A percentile compares a stretch with the other conserved stretches of the same genome.
phyloP scores from a whole-genome alignment of 2,797 vertebrate species.

The Pipistrellus pipistrellus region DNA sequence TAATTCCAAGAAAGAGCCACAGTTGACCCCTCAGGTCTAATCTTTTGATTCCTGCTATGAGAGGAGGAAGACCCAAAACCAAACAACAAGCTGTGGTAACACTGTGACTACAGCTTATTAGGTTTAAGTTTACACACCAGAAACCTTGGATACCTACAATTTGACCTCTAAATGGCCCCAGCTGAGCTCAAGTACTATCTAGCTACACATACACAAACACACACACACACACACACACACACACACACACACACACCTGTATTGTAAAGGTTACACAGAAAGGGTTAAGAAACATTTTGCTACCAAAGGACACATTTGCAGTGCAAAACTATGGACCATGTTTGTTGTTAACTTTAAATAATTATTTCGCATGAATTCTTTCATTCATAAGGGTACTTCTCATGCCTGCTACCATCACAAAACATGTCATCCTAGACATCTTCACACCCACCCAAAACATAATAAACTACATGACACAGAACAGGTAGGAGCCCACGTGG shows the following conservation, averaged over 20 bases:
- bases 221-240: not conserved
- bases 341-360: not conserved
- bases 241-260: not conserved
- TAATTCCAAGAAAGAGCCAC: constrained; percentile 6
- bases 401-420: not conserved
- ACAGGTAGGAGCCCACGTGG: not conserved
- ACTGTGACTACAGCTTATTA: constrained; percentile 22
- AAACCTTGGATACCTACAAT: not conserved
- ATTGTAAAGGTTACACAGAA: not conserved
- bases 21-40: not conserved
- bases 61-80: not conserved
- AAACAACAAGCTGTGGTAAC: constrained; percentile 1
- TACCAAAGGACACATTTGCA: not conserved
- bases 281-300: not conserved
- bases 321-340: not conserved
- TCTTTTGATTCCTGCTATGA: not conserved
- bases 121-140: constrained; percentile 55
- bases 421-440: not conserved
- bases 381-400: not conserved
- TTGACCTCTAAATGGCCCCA: constrained; percentile 41
- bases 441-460: not conserved
- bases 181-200: constrained; percentile 63
- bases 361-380: not conserved
- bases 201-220: not conserved
- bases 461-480: not conserved